These are phyloP conservation scores for Mionectes olivaceus DNA, from an alignment of 2,797 vertebrate species.

Conservation along the genomic window DNA sequence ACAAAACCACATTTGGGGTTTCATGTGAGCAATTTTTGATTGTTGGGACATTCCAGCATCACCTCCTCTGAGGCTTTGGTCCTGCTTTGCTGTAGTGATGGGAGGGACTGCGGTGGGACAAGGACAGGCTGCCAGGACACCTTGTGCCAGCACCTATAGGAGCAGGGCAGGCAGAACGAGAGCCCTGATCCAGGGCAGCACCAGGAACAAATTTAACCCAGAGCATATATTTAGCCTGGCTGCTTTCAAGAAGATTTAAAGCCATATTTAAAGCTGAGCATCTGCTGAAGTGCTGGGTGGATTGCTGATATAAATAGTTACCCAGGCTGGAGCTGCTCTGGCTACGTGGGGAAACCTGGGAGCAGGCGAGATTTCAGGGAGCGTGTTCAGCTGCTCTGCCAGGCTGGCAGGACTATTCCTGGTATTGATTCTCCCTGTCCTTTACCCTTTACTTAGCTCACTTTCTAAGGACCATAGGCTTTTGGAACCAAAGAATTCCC, in stretches of 20 bases:
- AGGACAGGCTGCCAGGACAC: neutral
- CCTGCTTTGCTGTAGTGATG: rapidly evolving
- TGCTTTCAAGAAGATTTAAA: slow-evolving; percentile 37
- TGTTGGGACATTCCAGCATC: neutral
- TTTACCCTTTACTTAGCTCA: neutral
- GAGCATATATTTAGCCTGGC: slow-evolving; percentile 40
- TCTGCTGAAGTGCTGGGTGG: slow-evolving; percentile 9
- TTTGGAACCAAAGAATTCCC: neutral
- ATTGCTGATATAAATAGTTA: slow-evolving; percentile 36
- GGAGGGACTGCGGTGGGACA: rapidly evolving
- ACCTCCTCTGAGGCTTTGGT: neutral
- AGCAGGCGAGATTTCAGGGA: neutral
- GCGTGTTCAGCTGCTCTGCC: neutral
- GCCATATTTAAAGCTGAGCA: slow-evolving; percentile 56
- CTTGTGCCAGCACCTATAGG: neutral
- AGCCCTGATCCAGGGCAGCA: neutral
- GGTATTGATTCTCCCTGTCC: neutral
- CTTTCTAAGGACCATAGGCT: neutral
- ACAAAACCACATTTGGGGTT: neutral
- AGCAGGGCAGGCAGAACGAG: rapidly evolving
- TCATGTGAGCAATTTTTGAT: neutral
- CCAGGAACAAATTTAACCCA: neutral
- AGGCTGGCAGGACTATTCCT: neutral
- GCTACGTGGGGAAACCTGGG: neutral
- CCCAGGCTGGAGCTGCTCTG: neutral